Percentiles rank a stretch among this genome's conserved stretches.
These are phyloP conservation scores for Brachypodius melanocephalos DNA, from an alignment of 2,113 vertebrate species.

Conservation along the genomic window DNA sequence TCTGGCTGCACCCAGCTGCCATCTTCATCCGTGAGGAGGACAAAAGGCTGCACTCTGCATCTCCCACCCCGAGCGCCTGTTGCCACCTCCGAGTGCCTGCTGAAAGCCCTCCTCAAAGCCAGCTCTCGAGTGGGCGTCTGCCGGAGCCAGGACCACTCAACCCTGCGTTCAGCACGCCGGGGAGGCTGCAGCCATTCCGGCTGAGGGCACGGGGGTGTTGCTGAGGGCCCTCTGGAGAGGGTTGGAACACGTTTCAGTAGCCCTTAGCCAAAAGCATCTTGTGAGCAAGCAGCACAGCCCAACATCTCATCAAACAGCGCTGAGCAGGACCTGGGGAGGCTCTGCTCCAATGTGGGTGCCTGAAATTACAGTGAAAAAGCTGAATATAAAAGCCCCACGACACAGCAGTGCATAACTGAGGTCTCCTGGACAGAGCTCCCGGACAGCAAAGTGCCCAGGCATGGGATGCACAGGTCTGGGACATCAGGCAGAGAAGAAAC, in stretches of 20 bases:
- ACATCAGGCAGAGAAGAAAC: not conserved
- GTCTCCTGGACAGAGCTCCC: not conserved
- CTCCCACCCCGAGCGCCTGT: constrained; percentile 63
- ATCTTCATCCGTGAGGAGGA: constrained; percentile 24
- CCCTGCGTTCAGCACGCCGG: not conserved
- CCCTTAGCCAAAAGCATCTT: not conserved
- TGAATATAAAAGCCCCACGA: fast-evolving
- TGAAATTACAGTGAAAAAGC: not conserved
- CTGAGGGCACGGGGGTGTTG: not conserved
- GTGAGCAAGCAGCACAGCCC: not conserved
- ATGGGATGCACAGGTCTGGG: fast-evolving
- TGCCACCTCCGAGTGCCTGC: constrained; percentile 73
- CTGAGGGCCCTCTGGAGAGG: not conserved
- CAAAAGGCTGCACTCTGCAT: constrained; percentile 42
- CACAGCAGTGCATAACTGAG: fast-evolving
- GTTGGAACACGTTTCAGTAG: not conserved
- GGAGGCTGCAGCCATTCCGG: not conserved
- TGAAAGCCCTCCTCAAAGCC: constrained; percentile 74
- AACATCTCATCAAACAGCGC: not conserved
- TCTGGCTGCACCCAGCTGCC: constrained; percentile 30
- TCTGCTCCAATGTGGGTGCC: not conserved
- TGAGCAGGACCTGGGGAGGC: not conserved
- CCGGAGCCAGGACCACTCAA: constrained; percentile 79
- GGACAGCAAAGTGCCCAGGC: not conserved
- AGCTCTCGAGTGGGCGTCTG: constrained; percentile 66